Evolutionary conservation across 2,797 vertebrate genomes (phyloP).

Genomic region (Liasis olivaceus): DNA sequence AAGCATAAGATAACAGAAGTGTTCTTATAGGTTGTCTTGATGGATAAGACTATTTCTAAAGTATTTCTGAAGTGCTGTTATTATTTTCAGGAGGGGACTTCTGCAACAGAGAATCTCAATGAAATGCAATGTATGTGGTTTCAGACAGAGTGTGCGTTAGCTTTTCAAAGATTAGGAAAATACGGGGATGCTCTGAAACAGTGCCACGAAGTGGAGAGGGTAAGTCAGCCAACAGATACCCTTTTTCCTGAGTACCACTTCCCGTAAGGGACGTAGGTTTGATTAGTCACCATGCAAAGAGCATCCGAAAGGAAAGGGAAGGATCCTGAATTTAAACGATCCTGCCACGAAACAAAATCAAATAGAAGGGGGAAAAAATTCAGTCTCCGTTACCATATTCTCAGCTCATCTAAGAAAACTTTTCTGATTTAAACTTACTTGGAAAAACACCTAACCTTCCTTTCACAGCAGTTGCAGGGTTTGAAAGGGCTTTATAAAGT

Average conservation of each 20-base stretch:
- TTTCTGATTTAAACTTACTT: neutral
- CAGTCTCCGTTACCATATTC: accelerated
- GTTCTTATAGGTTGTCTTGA: neutral
- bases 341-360: neutral
- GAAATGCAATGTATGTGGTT: slow-evolving; percentile 86
- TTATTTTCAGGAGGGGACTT: slow-evolving; percentile 76
- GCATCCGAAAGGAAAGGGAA: neutral
- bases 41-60: neutral
- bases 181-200: slow-evolving; percentile 80
- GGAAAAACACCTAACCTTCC: neutral
- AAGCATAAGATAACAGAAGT: neutral
- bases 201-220: slow-evolving; percentile 79
- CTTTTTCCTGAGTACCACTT: neutral
- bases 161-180: slow-evolving; percentile 75
- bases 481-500: too few species aligned
- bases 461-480: neutral
- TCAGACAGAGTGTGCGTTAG: slow-evolving; percentile 78
- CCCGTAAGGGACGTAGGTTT: neutral
- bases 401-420: neutral
- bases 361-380: neutral
- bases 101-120: slow-evolving; percentile 79
- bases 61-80: neutral
- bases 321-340: neutral
- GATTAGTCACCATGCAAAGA: neutral
- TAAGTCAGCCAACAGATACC: slow-evolving; percentile 59